A percentile compares a stretch with the other conserved stretches of the same genome.
Conservation (phyloP, 2,888 invertebrate species). For the Corythucha ciliata region DNA sequence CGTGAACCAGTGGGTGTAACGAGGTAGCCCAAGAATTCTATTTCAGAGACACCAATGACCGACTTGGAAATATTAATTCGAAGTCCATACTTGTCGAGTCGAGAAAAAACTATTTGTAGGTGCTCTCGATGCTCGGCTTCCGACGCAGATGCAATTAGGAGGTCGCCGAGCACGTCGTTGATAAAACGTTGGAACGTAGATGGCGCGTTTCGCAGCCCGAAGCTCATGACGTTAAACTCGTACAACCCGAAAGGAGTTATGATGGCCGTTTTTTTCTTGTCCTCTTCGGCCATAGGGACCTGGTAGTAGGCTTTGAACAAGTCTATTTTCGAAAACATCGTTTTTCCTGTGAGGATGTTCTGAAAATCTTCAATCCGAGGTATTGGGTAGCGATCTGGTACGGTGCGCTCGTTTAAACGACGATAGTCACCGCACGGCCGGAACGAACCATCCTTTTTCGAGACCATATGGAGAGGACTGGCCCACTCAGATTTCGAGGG, state of each 20-base stretch:
- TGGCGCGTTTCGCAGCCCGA: constrained; percentile 31
- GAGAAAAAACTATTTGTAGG: constrained; percentile 9
- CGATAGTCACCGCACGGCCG: constrained; percentile 41
- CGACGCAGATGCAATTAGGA: constrained; percentile 25
- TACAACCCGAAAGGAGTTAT: constrained; percentile 28
- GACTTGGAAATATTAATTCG: constrained; percentile 16
- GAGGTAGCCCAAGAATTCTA: constrained; percentile 17
- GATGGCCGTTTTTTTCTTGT: constrained; percentile 22
- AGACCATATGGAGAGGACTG: constrained; percentile 31
- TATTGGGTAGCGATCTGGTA: constrained; percentile 40
- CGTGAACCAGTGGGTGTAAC: constrained; percentile 4
- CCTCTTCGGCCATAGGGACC: constrained; percentile 8
- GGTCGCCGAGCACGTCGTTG: constrained; percentile 29
- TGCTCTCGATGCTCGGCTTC: constrained; percentile 16
- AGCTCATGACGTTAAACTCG: constrained; percentile 10
- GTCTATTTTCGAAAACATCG: constrained; percentile 24
- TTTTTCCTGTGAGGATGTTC: constrained; percentile 30
- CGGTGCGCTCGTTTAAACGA: constrained; percentile 37
- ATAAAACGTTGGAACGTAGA: constrained; percentile 36
- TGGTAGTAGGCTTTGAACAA: constrained; percentile 19
- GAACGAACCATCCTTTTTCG: constrained; percentile 34
- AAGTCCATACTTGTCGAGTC: constrained; percentile 7
- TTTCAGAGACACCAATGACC: background rate
- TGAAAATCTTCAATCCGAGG: constrained; percentile 38
- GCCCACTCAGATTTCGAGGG: constrained; percentile 39